Percentiles rank a stretch among this genome's conserved stretches.
These are phyloP conservation scores for Sepiola atlantica DNA, from an alignment of 2,888 invertebrate genomes.

Conservation along the genomic window DNA sequence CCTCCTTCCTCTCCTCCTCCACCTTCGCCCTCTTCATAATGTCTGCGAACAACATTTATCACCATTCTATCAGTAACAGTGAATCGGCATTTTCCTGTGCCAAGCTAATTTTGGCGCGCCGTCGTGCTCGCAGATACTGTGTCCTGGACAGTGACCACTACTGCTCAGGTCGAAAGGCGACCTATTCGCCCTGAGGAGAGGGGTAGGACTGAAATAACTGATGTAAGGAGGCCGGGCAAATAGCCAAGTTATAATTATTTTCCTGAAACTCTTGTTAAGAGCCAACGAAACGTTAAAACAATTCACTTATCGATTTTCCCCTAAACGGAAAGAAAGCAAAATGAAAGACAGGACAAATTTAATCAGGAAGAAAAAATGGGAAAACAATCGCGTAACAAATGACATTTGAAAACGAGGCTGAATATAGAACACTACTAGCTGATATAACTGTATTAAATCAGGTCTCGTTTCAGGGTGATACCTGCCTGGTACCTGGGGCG, in stretches of 20 bases:
- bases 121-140: neutral
- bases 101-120: neutral
- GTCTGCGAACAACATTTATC: neutral
- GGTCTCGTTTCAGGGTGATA: no score
- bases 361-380: neutral
- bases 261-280: constrained; percentile 2
- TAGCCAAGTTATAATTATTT: constrained; percentile 13
- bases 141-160: neutral
- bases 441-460: neutral
- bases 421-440: neutral
- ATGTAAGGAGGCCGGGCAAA: neutral
- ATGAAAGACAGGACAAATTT: neutral
- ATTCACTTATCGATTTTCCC: neutral
- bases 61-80: neutral
- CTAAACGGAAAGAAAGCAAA: constrained; percentile 1
- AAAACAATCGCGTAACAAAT: neutral
- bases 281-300: neutral
- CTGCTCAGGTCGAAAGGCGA: neutral
- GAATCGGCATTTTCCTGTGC: neutral
- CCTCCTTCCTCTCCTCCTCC: no score
- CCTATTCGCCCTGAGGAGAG: neutral
- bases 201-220: neutral
- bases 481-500: no score
- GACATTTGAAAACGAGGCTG: neutral
- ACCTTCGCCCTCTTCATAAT: neutral